Evolutionary conservation across 2,888 invertebrate genomes (phyloP).

Genomic region (Lordiphosa andalusiaca): DNA sequence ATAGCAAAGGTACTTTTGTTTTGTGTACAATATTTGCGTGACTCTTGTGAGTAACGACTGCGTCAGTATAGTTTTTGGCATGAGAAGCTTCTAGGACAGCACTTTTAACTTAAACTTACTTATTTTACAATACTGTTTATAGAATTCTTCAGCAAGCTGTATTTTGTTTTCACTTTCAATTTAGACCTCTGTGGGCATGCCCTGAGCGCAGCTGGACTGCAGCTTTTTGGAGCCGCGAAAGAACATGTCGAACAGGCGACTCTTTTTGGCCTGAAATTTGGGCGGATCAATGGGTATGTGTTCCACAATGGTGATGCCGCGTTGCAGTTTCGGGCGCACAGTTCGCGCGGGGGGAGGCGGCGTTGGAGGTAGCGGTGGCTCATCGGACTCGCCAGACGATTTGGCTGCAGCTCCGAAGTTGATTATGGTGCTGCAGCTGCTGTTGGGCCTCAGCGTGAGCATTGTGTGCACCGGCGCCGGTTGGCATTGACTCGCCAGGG

Average conservation of each 20-base stretch:
- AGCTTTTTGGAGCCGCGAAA: slow-evolving; percentile 79
- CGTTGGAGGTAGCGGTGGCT: slow-evolving; percentile 45
- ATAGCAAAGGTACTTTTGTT: slow-evolving; percentile 30
- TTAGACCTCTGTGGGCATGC: slow-evolving; percentile 78
- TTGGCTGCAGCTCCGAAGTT: slow-evolving; percentile 53
- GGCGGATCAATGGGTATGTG: slow-evolving; percentile 59
- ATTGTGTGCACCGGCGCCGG: slow-evolving; percentile 56
- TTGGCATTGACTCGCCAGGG: slow-evolving; percentile 57
- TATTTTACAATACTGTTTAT: slow-evolving; percentile 65
- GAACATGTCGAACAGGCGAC: slow-evolving; percentile 77
- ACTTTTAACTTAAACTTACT: slow-evolving; percentile 48
- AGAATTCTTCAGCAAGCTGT: slow-evolving; percentile 72
- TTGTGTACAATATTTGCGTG: slow-evolving; percentile 11
- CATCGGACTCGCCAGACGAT: slow-evolving; percentile 54
- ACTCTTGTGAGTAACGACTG: slow-evolving; percentile 31
- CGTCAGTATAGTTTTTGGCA: slow-evolving; percentile 54
- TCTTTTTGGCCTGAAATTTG: slow-evolving; percentile 59
- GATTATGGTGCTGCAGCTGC: slow-evolving; percentile 76
- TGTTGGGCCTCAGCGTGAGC: slow-evolving; percentile 65
- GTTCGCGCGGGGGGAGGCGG: slow-evolving; percentile 22
- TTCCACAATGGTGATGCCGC: slow-evolving; percentile 77
- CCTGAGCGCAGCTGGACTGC: slow-evolving; percentile 73
- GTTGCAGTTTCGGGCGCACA: slow-evolving; percentile 64
- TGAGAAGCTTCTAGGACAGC: slow-evolving; percentile 72
- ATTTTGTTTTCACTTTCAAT: slow-evolving; percentile 26